These are phyloP conservation scores for Trissoscelio sp. DNA, from an alignment of 2,888 invertebrate genomes.

Conservation along the genomic window DNA sequence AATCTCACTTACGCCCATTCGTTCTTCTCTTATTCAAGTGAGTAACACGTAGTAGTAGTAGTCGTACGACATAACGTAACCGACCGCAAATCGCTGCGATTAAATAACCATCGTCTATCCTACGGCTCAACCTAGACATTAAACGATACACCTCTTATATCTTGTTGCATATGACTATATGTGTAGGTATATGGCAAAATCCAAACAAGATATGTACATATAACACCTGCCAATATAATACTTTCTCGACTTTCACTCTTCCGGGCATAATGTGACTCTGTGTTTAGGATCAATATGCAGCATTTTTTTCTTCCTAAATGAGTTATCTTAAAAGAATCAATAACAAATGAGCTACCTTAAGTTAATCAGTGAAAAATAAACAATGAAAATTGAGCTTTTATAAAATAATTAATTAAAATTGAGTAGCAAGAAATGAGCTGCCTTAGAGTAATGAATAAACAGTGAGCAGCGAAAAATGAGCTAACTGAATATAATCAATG, in stretches of 20 bases:
- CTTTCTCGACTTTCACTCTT: conserved; percentile 60
- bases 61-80: conserved; percentile 20
- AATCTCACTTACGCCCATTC: conserved; percentile 85
- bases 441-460: too few species aligned
- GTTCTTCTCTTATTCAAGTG: conserved; percentile 85
- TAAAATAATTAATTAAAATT: too few species aligned
- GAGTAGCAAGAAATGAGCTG: too few species aligned
- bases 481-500: too few species aligned
- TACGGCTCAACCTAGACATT: conserved; percentile 24
- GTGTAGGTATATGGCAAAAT: too few species aligned
- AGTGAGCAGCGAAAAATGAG: too few species aligned
- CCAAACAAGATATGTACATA: conserved; percentile 15
- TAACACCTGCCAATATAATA: conserved; percentile 54
- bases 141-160: conserved; percentile 22
- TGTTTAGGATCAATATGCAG: too few species aligned
- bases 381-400: too few species aligned
- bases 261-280: background rate
- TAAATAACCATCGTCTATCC: conserved; percentile 27
- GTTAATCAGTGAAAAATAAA: too few species aligned
- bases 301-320: background rate
- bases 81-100: conserved; percentile 14
- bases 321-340: too few species aligned
- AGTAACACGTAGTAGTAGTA: too few species aligned
- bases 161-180: conserved; percentile 20
- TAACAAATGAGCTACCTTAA: too few species aligned